These are phyloP conservation scores for cattle (Bos taurus) DNA, from an alignment of 2,113 vertebrate genomes.

Conservation along the genomic window DNA sequence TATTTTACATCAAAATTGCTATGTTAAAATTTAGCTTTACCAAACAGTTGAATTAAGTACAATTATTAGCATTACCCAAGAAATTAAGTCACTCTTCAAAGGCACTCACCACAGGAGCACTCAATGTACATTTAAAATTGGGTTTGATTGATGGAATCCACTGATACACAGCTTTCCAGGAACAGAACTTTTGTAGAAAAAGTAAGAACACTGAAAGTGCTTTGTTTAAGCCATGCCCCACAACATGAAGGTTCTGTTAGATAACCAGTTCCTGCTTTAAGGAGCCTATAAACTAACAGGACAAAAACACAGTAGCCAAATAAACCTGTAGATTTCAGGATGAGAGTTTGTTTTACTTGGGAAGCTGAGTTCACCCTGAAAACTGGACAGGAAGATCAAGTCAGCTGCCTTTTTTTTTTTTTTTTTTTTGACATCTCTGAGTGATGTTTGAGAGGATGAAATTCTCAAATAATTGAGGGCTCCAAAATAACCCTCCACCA, in stretches of 20 bases:
- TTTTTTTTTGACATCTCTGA: background rate
- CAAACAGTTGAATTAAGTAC: conserved; percentile 50
- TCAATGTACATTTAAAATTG: background rate
- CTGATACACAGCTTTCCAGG: background rate
- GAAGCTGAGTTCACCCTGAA: background rate
- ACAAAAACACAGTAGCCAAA: background rate
- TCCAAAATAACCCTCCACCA: background rate
- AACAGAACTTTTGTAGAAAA: background rate
- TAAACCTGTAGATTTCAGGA: background rate
- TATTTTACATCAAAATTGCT: conserved; percentile 42
- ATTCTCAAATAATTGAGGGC: background rate
- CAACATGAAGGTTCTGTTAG: background rate
- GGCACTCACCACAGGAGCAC: background rate
- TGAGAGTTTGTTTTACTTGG: background rate
- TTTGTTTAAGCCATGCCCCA: background rate
- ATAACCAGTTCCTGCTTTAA: background rate
- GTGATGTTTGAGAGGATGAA: background rate
- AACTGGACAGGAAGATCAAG: background rate
- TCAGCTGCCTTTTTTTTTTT: background rate
- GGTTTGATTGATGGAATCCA: background rate
- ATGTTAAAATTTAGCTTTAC: conserved; percentile 58
- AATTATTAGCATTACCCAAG: conserved; percentile 54
- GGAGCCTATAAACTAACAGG: background rate
- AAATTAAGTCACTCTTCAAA: conserved; percentile 1
- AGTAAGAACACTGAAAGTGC: background rate